Evolutionary conservation across 2,113 vertebrate species (phyloP).

Genomic region (Phrynosoma platyrhinos): DNA sequence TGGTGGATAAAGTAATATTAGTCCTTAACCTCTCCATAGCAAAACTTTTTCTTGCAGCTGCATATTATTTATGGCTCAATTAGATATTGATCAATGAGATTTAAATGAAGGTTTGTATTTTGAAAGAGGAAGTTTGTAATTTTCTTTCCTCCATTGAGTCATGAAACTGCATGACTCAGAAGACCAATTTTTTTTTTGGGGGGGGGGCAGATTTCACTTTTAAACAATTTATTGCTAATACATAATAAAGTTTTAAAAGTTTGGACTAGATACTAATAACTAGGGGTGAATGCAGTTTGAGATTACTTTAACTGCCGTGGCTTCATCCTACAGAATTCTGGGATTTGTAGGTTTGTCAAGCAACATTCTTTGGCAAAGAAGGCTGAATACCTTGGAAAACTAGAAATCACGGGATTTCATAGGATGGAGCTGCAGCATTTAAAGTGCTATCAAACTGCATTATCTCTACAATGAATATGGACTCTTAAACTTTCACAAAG

Average conservation of each 20-base stretch:
- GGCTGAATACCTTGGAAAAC: too few species aligned
- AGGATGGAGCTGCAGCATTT: too few species aligned
- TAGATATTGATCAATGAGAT: background rate
- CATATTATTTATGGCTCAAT: slow-evolving; percentile 5
- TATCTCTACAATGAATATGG: too few species aligned
- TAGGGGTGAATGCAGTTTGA: too few species aligned
- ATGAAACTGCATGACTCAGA: slow-evolving; percentile 16
- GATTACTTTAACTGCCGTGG: too few species aligned
- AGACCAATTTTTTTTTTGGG: slow-evolving; percentile 11
- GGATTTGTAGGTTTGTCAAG: too few species aligned
- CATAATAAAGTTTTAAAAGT: background rate
- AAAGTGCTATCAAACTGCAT: too few species aligned
- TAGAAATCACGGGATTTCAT: too few species aligned
- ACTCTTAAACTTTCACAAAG: background rate
- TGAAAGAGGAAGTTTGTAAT: slow-evolving; percentile 2
- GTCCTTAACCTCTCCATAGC: background rate
- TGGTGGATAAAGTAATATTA: background rate
- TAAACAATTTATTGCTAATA: slow-evolving; percentile 5
- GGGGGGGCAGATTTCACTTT: background rate
- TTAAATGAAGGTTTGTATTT: slow-evolving; percentile 2
- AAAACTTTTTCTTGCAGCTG: slow-evolving; percentile 1
- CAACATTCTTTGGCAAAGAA: too few species aligned
- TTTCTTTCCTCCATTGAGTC: slow-evolving; percentile 20
- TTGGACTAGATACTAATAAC: background rate
- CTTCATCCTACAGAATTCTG: too few species aligned